Base-by-base conservation (phyloP, 2,113 vertebrate species). In the Gila orcuttii region DNA sequence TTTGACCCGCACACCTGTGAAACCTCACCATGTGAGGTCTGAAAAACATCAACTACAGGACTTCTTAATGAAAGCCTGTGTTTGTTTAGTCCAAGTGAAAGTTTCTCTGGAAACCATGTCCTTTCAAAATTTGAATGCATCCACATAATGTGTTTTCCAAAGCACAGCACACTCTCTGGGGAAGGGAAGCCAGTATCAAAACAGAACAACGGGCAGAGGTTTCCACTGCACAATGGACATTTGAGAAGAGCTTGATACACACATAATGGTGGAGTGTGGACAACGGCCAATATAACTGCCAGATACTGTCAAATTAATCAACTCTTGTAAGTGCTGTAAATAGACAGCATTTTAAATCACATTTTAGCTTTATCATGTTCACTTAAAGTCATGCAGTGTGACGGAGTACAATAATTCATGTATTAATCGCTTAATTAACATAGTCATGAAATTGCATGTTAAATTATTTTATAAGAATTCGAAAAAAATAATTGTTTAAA, bases 101-200 rank as follows among this genome's bases (percentile, higher is more conserved):
- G 73, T 74, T 19, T 36, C 19, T 45, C n/a, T 57, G 17, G 10
- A 57, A 25, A 25, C 4, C 6, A 17, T 4, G n/a, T 3, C 36
- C 28, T 11, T 62, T 17, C 25, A 59, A 68, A 69, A 73, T 33
- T 50, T 55, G 73, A 55, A 83, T 55, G 60, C 68, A 64, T 62
- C n/a, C 50, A 60, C 39, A 64, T 85, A 83, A 86, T 66, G 73
- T 64, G 4, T 83, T 85, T 86, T 81, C 55, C 71, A 59, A 6
- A 11, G 12, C 23, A 55, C 5, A 7, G 8, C 33, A 17, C 33
- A 42, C 74, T 50, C 85, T 83, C 83, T 12, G 60, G 82, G 81
- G 82, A 84, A 36, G 85, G 84, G 87, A 87, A 89, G 78, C 64
- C 4, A 17, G 62, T 50, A 81, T 62, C 8, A 68, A 87, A 82